These are phyloP conservation scores for Progne subis DNA, from an alignment of 2,113 vertebrate genomes.

Conservation along the genomic window DNA sequence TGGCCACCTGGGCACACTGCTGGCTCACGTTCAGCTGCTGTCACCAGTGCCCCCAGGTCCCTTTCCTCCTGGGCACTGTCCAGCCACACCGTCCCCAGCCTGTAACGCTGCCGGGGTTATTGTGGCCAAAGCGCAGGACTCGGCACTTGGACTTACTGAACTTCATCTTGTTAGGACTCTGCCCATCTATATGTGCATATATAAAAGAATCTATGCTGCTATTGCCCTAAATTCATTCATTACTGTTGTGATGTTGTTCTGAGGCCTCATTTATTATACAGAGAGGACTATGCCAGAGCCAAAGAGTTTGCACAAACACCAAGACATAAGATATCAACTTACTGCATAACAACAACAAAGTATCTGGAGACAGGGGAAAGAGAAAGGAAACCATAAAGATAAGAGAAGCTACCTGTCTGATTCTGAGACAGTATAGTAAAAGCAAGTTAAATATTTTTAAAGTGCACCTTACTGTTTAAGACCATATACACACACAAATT, in stretches of 20 bases:
- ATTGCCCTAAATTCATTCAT: not conserved
- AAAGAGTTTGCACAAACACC: not conserved
- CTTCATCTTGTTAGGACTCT: not conserved
- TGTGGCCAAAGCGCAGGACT: not conserved
- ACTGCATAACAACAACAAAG: not conserved
- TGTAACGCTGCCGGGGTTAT: accelerated
- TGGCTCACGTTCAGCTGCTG: not conserved
- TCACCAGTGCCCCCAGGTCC: not conserved
- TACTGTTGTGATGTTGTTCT: not conserved
- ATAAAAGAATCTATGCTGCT: not conserved
- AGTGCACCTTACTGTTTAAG: not conserved
- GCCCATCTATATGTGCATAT: too few relatives aligned
- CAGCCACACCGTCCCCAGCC: too few relatives aligned
- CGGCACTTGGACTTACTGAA: not conserved
- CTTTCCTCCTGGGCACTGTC: not conserved
- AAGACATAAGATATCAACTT: not conserved
- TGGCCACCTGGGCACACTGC: not conserved
- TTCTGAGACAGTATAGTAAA: accelerated
- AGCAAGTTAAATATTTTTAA: not conserved
- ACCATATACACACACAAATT: not conserved
- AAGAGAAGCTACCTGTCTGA: not conserved
- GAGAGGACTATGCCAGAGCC: not conserved
- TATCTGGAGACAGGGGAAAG: not conserved
- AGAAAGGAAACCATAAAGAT: not conserved
- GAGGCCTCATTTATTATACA: not conserved